A percentile compares a stretch with the other conserved stretches of the same genome.
These are phyloP conservation scores for Prionailurus viverrinus DNA, from an alignment of 2,113 vertebrate genomes.

Conservation along the genomic window DNA sequence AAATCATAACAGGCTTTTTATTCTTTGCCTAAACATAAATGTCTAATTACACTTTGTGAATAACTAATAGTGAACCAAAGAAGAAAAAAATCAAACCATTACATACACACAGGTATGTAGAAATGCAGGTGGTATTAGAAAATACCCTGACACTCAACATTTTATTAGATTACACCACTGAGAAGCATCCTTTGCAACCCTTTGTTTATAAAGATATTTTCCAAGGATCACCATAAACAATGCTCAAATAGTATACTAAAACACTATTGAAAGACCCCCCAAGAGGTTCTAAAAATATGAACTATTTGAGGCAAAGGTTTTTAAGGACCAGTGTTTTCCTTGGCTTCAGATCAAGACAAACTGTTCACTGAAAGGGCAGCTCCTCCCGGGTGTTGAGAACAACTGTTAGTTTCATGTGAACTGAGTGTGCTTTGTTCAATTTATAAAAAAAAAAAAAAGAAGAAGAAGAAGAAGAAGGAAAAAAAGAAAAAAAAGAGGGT, in stretches of 20 bases:
- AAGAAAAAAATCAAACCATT: background rate
- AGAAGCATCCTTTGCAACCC: slow-evolving; percentile 47
- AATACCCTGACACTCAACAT: background rate
- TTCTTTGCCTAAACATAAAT: background rate
- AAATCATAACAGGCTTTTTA: background rate
- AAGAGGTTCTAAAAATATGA: slow-evolving; percentile 45
- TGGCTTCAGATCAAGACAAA: slow-evolving; percentile 85
- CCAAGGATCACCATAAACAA: slow-evolving; percentile 76
- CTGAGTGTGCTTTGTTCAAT: slow-evolving; percentile 82
- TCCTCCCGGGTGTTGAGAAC: slow-evolving; percentile 69
- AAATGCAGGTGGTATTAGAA: background rate
- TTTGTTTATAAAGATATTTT: slow-evolving; percentile 73
- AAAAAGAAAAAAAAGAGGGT: too few species aligned
- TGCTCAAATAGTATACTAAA: slow-evolving; percentile 53
- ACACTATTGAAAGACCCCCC: slow-evolving; percentile 32
- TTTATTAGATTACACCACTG: slow-evolving; percentile 50
- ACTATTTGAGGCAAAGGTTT: slow-evolving; percentile 65
- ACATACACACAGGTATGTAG: background rate
- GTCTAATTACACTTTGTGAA: background rate
- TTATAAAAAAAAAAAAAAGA: slow-evolving; percentile 32
- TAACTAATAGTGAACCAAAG: slow-evolving; percentile 33
- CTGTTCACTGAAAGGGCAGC: slow-evolving; percentile 51
- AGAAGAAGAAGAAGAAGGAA: too few species aligned
- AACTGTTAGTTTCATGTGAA: slow-evolving; percentile 74
- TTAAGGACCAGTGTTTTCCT: slow-evolving; percentile 77